Evolutionary conservation across 2,113 vertebrate genomes (phyloP), one percentile per base, ranked within the genome.

Genomic region (Clinocottus analis): DNA sequence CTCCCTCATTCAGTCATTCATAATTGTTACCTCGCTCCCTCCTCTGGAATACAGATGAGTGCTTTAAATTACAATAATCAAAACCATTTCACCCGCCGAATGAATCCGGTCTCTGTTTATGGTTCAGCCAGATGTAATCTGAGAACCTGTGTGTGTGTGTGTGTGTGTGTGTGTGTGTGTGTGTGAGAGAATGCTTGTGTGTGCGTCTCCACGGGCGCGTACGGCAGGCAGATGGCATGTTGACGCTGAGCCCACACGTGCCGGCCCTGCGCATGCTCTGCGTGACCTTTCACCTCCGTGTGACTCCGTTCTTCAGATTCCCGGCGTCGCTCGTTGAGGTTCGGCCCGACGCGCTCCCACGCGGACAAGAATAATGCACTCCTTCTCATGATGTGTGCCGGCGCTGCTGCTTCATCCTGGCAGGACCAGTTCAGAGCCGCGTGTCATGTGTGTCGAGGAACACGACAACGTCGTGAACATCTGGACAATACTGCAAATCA

Each of bases 261-360:
- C 86, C 79, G 10, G 73, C 75, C 79, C 87, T 61, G 49, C 33
- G 71, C 81, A 73, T 83, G 80, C 80, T 79, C 58, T 53, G 69
- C 2, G 27, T 89, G 91, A 92, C 93, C 94, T 47, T 87, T 93
- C 87, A 91, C 92, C 89, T 85, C 87, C 64, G 85, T 86, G 39
- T 77, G 69, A 86, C 47, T 86, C 72, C 90, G 93, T 93, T 93
- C 92, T 56, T 88, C 37, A 61, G 84, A 95, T 94, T 93, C 93
- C 93, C 59, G 33, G 17, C 73, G 71, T 91, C 69, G 63, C 83
- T 89, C 60, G 11, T 63, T 80, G 82, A 84, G 86, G 87, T 77
- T 89, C 60, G 80, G 80, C 67, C 14, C 5, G 27, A 78, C 83
- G 74, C 64, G 59, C 68, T 45, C 33, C 72, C 60, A 85, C 75